Percentiles rank a stretch among this genome's conserved stretches.
phyloP scores from a whole-genome alignment of 2,888 invertebrate species.

The Chouioia cunea region DNA sequence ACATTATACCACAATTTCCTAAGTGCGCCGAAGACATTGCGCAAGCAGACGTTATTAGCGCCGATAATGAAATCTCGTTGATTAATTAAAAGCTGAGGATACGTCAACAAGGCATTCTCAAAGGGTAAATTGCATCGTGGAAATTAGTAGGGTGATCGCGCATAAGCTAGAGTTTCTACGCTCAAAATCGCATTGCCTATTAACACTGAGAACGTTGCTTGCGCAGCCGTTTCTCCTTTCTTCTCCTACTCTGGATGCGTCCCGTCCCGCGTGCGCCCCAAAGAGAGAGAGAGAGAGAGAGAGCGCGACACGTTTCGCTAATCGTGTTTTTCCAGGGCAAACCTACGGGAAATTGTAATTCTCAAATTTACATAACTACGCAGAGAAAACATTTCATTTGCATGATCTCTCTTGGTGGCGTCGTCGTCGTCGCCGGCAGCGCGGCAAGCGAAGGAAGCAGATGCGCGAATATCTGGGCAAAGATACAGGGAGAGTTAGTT shows the following conservation, averaged over 20 bases:
- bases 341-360: conserved; percentile 40
- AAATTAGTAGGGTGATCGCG: conserved; percentile 4
- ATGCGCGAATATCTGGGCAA: conserved; percentile 38
- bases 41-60: conserved; percentile 3
- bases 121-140: conserved; percentile 10
- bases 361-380: conserved; percentile 45
- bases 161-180: background rate
- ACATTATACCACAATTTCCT: too few species aligned
- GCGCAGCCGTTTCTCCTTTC: conserved; percentile 13
- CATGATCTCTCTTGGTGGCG: conserved; percentile 35
- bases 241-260: background rate
- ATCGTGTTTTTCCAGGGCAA: conserved; percentile 45
- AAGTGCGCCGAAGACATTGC: too few species aligned
- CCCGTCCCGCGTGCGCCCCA: too few species aligned
- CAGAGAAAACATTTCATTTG: conserved; percentile 46
- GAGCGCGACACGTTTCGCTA: conserved; percentile 40
- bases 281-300: too few species aligned
- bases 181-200: conserved; percentile 38
- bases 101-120: conserved; percentile 4
- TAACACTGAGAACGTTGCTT: conserved; percentile 25
- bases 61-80: conserved; percentile 12
- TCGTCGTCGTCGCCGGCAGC: background rate
- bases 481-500: conserved; percentile 39
- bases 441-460: conserved; percentile 15
- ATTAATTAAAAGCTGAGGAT: conserved; percentile 15